Percentiles rank a stretch among this genome's conserved stretches.
These are phyloP conservation scores for Henricia sp. DNA, from an alignment of 53 echinoderm and acorn worm species.

Conservation along the genomic window DNA sequence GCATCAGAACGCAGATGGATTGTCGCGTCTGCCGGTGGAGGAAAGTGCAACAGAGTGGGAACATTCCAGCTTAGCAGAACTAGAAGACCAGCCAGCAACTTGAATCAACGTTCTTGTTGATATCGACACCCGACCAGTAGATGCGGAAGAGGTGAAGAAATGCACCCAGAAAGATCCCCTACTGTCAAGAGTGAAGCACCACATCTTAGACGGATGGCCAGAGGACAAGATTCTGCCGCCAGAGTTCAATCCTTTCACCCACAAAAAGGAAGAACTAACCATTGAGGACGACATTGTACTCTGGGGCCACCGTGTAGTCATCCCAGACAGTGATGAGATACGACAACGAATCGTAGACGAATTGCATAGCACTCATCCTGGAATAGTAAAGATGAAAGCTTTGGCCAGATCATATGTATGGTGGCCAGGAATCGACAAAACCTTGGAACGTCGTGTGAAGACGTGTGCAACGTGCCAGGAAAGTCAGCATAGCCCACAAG, in stretches of 20 bases:
- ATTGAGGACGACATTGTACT: conserved; percentile 11
- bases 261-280: conserved; percentile 9
- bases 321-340: conserved; percentile 12
- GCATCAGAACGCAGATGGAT: too few species aligned
- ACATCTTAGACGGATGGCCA: not conserved
- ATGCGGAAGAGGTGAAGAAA: not conserved
- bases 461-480: conserved; percentile 45
- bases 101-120: too few species aligned
- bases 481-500: conserved; percentile 34
- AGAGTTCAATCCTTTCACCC: conserved; percentile 4
- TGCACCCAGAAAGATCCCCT: not conserved
- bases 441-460: conserved; percentile 42
- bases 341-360: conserved; percentile 6
- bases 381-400: conserved; percentile 70
- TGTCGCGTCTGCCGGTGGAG: conserved; percentile 30
- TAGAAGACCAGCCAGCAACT: too few species aligned
- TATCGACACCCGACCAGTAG: not conserved
- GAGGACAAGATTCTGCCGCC: too few species aligned
- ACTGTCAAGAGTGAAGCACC: not conserved
- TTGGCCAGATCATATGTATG: conserved; percentile 62
- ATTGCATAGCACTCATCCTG: conserved; percentile 55
- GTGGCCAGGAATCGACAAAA: conserved; percentile 59
- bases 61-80: too few species aligned
- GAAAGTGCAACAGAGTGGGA: not conserved
- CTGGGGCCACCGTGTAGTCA: conserved; percentile 24